phyloP scores from a whole-genome alignment of 2,113 vertebrate genomes.

The Dolichotis patagonum region DNA sequence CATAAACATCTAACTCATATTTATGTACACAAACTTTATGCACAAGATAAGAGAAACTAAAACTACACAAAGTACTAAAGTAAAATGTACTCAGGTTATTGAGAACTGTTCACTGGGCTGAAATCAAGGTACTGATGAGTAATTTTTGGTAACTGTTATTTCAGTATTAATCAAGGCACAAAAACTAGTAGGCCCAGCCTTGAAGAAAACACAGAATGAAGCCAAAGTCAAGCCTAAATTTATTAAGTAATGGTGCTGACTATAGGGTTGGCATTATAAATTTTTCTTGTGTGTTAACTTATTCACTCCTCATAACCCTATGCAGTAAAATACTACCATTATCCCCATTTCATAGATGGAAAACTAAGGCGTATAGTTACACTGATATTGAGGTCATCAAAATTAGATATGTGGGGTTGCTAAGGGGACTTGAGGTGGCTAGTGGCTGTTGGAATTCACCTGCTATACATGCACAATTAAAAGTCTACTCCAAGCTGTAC shows the following conservation, averaged over 20 bases:
- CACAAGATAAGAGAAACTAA: not conserved
- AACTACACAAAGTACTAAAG: not conserved
- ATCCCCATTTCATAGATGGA: not conserved
- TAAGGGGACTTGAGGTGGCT: not conserved
- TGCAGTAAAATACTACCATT: not conserved
- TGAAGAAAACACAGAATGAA: not conserved
- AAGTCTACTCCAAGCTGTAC: not conserved
- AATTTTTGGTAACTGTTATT: constrained; percentile 24
- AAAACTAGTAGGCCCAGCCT: not conserved
- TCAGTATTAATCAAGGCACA: constrained; percentile 1
- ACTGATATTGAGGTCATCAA: not conserved
- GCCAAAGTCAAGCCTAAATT: not conserved
- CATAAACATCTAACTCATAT: constrained; percentile 1
- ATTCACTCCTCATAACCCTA: not conserved
- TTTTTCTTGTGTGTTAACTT: not conserved
- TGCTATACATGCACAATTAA: not conserved
- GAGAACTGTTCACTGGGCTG: not conserved
- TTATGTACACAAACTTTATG: not conserved
- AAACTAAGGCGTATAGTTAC: not conserved
- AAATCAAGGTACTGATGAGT: not conserved
- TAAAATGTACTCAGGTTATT: not conserved
- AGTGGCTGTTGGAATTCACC: not conserved
- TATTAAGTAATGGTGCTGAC: not conserved
- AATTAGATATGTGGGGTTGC: not conserved
- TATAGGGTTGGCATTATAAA: not conserved